A percentile compares a stretch with the other conserved stretches of the same genome.
Evolutionary conservation across 2,113 vertebrate genomes (phyloP).

Genomic region (Fregetta grallaria): DNA sequence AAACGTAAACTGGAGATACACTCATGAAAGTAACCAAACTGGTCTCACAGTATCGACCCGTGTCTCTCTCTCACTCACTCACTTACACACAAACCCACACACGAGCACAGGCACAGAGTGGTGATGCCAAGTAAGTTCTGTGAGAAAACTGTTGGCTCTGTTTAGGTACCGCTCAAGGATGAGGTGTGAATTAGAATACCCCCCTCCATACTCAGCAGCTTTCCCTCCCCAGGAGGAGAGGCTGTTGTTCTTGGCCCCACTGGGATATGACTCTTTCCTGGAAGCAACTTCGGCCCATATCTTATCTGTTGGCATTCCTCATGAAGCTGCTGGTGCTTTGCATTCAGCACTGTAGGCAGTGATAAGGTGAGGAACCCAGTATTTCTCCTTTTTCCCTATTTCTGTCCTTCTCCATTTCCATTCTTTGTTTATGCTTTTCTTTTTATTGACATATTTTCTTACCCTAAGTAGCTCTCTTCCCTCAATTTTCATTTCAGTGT

Average conservation of each 20-base stretch:
- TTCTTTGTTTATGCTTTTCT: neutral
- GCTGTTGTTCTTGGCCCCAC: neutral
- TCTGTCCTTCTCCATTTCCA: neutral
- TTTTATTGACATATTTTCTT: neutral
- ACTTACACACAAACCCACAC: neutral
- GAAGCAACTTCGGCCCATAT: neutral
- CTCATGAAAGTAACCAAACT: neutral
- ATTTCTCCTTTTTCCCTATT: neutral
- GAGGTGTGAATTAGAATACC: neutral
- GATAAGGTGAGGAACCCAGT: neutral
- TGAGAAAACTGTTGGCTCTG: neutral
- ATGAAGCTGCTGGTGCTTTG: neutral
- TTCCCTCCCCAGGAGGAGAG: neutral
- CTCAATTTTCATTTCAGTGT: neutral
- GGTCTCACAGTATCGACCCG: neutral
- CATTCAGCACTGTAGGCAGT: neutral
- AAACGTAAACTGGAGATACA: fast-evolving
- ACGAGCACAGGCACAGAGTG: neutral
- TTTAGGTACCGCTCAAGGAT: neutral
- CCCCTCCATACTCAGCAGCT: too few relatives aligned
- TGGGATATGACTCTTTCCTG: neutral
- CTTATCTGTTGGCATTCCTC: neutral
- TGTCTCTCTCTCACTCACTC: neutral
- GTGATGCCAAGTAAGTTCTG: neutral
- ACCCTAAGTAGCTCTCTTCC: neutral